Evolutionary conservation across 2,797 vertebrate genomes (phyloP).

Genomic region (Hafferia zeledoni): DNA sequence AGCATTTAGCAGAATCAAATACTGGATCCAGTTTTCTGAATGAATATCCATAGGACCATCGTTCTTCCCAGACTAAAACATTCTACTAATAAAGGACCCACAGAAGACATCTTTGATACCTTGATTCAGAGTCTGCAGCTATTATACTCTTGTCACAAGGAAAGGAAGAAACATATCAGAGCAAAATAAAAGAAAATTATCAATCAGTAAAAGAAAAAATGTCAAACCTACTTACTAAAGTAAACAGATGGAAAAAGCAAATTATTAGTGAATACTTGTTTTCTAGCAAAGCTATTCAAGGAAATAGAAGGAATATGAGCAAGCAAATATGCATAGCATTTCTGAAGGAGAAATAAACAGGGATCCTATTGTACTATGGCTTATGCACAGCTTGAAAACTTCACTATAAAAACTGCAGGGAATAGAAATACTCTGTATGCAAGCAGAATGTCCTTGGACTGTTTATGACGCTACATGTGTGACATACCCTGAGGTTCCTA

Average conservation of each 20-base stretch:
- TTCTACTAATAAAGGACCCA: background rate
- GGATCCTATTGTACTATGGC: background rate
- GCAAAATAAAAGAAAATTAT: background rate
- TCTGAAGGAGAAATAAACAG: conserved; percentile 14
- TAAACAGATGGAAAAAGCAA: background rate
- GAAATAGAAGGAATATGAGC: background rate
- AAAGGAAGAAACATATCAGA: background rate
- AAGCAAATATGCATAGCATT: background rate
- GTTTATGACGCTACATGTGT: background rate
- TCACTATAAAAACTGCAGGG: background rate
- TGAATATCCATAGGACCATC: background rate
- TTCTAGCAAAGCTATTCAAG: background rate
- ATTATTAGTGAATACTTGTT: background rate
- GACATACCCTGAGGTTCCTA: background rate
- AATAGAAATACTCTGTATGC: background rate
- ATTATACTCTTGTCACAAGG: background rate
- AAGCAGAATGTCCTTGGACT: background rate
- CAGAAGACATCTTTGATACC: background rate
- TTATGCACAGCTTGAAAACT: conserved; percentile 17
- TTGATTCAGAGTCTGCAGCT: background rate
- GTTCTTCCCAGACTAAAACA: background rate
- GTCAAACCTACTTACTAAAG: background rate
- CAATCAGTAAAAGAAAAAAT: background rate
- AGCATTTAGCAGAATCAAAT: background rate
- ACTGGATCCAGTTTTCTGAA: background rate